Conservation (phyloP, 2,888 invertebrate genomes). For the Pachycephus smyrnensis region DNA sequence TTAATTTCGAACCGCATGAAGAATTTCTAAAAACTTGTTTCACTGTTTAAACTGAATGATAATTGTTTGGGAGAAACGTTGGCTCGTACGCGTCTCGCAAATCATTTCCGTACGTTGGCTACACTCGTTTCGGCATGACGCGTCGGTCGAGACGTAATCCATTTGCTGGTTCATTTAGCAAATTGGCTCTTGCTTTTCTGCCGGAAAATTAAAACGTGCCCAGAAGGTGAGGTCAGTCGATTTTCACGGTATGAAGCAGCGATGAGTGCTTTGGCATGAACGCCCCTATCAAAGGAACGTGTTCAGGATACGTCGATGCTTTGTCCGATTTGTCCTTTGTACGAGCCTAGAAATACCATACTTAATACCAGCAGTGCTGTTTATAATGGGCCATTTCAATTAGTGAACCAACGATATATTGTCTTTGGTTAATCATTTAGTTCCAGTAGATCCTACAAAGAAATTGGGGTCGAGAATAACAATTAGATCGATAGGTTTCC, state of each 20-base stretch:
- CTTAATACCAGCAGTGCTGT: not conserved
- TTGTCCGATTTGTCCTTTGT: not conserved
- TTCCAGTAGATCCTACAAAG: not conserved
- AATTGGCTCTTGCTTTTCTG: constrained; percentile 10
- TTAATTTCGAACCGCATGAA: not conserved
- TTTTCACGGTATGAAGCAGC: not conserved
- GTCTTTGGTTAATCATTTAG: not conserved
- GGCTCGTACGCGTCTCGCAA: not conserved
- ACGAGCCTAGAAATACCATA: not conserved
- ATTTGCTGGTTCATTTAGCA: constrained; percentile 3
- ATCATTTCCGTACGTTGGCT: not conserved
- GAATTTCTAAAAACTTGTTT: not conserved
- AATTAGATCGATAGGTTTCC: not conserved
- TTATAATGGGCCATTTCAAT: not conserved
- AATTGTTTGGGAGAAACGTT: not conserved
- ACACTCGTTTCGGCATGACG: not conserved
- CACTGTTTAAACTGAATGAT: not conserved
- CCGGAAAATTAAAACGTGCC: not conserved
- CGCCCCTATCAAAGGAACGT: not conserved
- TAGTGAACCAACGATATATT: not conserved
- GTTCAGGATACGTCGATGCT: too few relatives aligned
- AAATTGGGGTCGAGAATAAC: not conserved
- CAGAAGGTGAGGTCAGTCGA: not conserved
- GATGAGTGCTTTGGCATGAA: not conserved
- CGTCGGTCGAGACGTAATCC: constrained; percentile 6